Base-by-base conservation (phyloP, 2,113 vertebrate genomes). In the Ariopsis seemanni region DNA sequence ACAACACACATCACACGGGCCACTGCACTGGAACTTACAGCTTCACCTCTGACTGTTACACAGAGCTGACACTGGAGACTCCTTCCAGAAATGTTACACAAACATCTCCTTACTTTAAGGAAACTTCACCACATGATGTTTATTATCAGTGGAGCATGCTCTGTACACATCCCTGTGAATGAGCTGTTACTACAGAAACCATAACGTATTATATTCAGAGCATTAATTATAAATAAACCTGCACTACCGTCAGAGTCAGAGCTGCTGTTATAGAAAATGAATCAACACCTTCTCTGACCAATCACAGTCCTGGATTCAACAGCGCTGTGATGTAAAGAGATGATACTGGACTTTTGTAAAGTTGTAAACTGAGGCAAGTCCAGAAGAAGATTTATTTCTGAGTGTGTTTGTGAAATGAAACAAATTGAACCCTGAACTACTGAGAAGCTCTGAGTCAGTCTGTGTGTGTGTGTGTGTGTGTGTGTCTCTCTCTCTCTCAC, bases 331-430 rank as follows among this genome's bases (percentile, higher is more conserved):
- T 62, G 62, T 25, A 63, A 25, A 63, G 9, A 63, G 69, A 27
- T 15, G 12, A 14, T 15, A 10, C 2, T 77, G 48, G 20, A n/a
- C 22, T 75, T 25, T 52, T 55, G 25, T 75, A 75, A 75, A 48
- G 48, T 75, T 50, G 48, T 78, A 55, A 78, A 78, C 11, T 78
- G 52, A 55, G 11, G 25, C 4, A 14, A 55, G 52, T 17, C 17
- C 52, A 78, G 50, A 0, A 8, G 25, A 55, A 27, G 50, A 55
- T 78, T 78, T 55, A 55, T 55, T 55, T 17, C 11, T 27, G 18
- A 75, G 71, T 72, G 34, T 93, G 92, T 93, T 87, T 90, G 88
- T 89, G 84, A 92, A 89, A 94, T 91, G 92, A 92, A 93, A 60
- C 86, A 82, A 90, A 72, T 69, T 18, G 25, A 85, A 60, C 27